Evolutionary conservation across 2,113 vertebrate genomes (phyloP), one percentile per base, ranked within the genome.

Genomic region (Phalacrocorax aristotelis): DNA sequence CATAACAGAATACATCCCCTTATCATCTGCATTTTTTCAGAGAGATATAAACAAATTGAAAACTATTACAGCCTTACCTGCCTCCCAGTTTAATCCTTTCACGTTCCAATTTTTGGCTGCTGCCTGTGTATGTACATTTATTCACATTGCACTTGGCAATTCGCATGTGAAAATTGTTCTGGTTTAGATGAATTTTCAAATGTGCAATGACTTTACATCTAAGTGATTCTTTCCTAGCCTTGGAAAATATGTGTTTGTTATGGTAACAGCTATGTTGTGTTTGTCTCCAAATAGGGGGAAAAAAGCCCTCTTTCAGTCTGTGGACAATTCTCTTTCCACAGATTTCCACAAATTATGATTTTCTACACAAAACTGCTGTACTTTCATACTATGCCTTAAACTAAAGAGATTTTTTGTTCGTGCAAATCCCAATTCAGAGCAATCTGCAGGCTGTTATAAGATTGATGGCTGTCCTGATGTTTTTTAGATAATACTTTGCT

Each of bases 241-340:
- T 88, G 66, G 75, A 91, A 96, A 97, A 94, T 95, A 91, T 36
- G 77, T 80, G 71, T 90, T 96, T 96, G 82, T 94, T 97, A 75
- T 94, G 78, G 94, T 96, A 96, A 95, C 91, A 93, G 49, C 64
- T 87, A 66, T 77, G 54, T 87, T 87, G 57, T 74, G n/a, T 83
- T 96, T 68, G 18, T 86, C 30, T 93, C 78, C 71, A 93, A 86
- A 91, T 40, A 83, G 71, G 21, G 21, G 70, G 34, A 4, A 79
- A 69, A 83, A 87, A 71, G 3, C 27, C 0, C 0, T 74, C 42
- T 82, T 96, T 89, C 54, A 42, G 29, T 60, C 48, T 78, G 30
- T 21, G 30, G 40, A 49, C 65, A 90, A 61, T 83, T 95, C 54
- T 83, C 44, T 83, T 91, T 86, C 74, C 68, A 79, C 29, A 62